Evolutionary conservation across 2,113 vertebrate species (phyloP), one percentile per base, ranked within the genome.

Genomic region (Limnothrissa miodon): DNA sequence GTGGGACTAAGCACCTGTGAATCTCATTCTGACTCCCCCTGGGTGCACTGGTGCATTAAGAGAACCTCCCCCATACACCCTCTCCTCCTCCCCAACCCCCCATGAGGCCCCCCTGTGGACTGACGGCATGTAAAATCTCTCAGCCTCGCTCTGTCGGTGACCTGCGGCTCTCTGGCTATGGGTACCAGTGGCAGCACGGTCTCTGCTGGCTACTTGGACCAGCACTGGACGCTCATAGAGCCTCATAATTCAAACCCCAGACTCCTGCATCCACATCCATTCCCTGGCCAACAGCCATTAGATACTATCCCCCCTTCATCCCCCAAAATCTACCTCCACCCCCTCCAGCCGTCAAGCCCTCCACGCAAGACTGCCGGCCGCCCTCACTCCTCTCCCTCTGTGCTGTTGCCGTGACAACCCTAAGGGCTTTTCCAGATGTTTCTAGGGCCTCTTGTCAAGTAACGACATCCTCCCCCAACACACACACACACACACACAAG

Each of bases 341-440:
- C 11, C 29, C 29, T 29, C 29, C 33, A 13, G 17, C 29, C 11
- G 15, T 36, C 66, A 36, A 74, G 4, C 25, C 1, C 66, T 29
- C 29, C 8, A 70, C 25, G 9, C 11, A 74, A 36, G 11, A 33
- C 25, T 29, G n/a, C 59, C 13, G 8, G n/a, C 7, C 29, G 2
- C 29, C 25, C 25, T 36, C 66, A 11, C 3, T 74, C 66, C 66
- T 33, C 33, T 82, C 53, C 46, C 86, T 86, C 84, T 83, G 45
- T 93, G 89, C 87, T 82, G 90, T 94, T 82, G 86, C 90, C 87
- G 89, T 92, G 91, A 91, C 87, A 92, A 91, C 90, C 86, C 83
- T 82, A 82, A 92, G 90, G 87, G 81, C 84, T 90, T 95, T 93
- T 91, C 90, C 93, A 95, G 93, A 95, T 95, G 94, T 95, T 86